Evolutionary conservation across 2,888 invertebrate genomes (phyloP).

Genomic region (Peribatodes rhomboidaria): DNA sequence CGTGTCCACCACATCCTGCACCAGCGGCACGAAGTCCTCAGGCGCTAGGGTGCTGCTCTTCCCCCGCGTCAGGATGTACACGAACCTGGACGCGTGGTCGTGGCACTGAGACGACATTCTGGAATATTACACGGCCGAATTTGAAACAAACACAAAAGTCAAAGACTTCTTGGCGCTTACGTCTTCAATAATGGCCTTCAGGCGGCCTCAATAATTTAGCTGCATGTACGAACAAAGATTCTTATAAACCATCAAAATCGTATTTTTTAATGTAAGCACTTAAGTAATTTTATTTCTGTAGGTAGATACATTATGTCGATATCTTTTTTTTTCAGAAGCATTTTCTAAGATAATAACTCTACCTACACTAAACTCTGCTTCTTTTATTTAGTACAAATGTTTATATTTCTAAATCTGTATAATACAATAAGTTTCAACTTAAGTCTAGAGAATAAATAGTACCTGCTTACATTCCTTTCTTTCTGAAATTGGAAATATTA

Average conservation of each 20-base stretch:
- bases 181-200: too few relatives aligned
- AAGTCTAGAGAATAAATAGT: conserved; percentile 7
- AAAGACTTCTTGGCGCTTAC: too few relatives aligned
- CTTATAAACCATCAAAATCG: too few relatives aligned
- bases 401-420: background rate
- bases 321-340: too few relatives aligned
- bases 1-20: conserved; percentile 99
- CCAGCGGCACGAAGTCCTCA: conserved; percentile 97
- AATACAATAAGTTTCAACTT: background rate
- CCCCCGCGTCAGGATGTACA: conserved; percentile 93
- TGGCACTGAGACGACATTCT: conserved; percentile 94
- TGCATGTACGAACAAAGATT: too few relatives aligned
- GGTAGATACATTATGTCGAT: too few relatives aligned
- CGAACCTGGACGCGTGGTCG: conserved; percentile 95
- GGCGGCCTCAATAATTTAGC: too few relatives aligned
- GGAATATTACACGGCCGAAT: conserved; percentile 52
- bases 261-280: too few relatives aligned
- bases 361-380: too few relatives aligned
- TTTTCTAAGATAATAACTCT: too few relatives aligned
- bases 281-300: too few relatives aligned
- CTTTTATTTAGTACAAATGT: background rate
- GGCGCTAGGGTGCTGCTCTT: conserved; percentile 90
- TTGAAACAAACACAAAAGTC: too few relatives aligned
- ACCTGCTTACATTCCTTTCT: background rate
- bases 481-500: conserved; percentile 9